phyloP scores from a whole-genome alignment of 2,797 vertebrate species.

The Microhierax caerulescens region DNA sequence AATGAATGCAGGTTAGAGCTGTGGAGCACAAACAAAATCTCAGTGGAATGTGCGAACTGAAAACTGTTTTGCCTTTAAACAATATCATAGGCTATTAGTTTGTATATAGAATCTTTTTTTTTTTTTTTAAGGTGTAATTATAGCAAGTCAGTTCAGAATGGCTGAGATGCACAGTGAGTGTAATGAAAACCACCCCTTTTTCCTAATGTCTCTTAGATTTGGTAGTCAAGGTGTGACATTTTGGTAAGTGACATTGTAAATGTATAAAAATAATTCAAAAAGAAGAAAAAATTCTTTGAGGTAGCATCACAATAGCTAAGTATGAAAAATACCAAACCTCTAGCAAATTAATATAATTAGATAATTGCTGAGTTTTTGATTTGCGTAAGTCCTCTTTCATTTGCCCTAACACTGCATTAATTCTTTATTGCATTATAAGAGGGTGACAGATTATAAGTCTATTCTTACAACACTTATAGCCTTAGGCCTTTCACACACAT shows the following conservation, averaged over 20 bases:
- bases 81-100: neutral
- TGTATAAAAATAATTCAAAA: neutral
- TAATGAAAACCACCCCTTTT: neutral
- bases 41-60: neutral
- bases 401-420: neutral
- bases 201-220: neutral
- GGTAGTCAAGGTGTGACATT: neutral
- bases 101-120: neutral
- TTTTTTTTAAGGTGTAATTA: neutral
- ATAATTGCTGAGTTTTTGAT: neutral
- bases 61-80: neutral
- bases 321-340: neutral
- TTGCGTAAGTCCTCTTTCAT: neutral
- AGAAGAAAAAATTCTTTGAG: neutral
- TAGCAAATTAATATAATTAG: neutral
- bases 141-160: neutral
- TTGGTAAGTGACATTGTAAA: neutral
- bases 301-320: neutral
- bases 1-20: neutral
- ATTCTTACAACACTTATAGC: neutral
- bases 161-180: neutral
- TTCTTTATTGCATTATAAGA: neutral
- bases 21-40: neutral
- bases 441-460: neutral
- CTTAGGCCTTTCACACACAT: neutral